phyloP scores from a whole-genome alignment of 2,113 vertebrate genomes.

The Lonchura striata region DNA sequence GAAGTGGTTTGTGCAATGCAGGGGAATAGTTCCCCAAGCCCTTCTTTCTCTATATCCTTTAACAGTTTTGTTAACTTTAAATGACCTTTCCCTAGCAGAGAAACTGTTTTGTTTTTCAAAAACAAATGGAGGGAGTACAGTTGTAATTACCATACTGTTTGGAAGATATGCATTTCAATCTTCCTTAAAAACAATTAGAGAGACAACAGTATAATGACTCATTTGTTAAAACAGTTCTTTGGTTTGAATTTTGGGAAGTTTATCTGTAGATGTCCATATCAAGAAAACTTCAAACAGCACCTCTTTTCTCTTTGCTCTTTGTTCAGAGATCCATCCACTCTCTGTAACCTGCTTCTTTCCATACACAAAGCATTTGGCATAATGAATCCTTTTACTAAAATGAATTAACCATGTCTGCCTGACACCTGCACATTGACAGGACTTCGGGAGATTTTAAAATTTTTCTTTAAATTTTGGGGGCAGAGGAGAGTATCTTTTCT shows the following conservation, averaged over 20 bases:
- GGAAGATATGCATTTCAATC: not conserved
- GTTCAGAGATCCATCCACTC: not conserved
- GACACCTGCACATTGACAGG: not conserved
- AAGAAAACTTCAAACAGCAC: not conserved
- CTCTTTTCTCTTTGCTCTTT: not conserved
- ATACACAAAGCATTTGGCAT: not conserved
- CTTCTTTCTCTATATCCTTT: not conserved
- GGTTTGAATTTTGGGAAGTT: not conserved
- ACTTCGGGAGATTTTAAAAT: fast-evolving
- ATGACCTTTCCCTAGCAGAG: not conserved
- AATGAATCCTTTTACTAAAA: not conserved
- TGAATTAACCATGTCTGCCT: not conserved
- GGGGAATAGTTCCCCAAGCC: not conserved
- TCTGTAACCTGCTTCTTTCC: not conserved
- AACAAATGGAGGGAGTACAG: not conserved
- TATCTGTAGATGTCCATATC: not conserved
- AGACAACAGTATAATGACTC: not conserved
- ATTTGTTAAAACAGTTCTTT: not conserved
- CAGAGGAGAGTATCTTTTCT: not conserved
- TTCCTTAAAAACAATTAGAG: not conserved
- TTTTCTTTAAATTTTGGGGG: not conserved
- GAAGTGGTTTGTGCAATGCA: not conserved
- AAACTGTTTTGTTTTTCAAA: not conserved
- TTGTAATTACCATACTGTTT: not conserved
- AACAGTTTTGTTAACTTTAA: not conserved